Conservation (phyloP, 2,888 invertebrate species). For the Dione juno region DNA sequence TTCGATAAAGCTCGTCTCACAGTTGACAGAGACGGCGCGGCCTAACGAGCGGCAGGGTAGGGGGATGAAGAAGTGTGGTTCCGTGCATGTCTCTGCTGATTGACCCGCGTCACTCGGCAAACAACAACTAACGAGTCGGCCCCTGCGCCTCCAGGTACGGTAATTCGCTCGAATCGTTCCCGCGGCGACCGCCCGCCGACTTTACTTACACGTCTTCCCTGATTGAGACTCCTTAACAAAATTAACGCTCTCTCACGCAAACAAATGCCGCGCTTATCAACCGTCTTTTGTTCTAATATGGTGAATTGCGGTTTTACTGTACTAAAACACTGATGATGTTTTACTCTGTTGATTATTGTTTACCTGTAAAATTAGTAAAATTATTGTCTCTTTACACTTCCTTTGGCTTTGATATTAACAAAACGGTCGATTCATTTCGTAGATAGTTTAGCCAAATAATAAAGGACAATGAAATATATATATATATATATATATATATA, state of each 20-base stretch:
- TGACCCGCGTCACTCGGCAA: slow-evolving; percentile 84
- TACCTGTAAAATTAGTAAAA: slow-evolving; percentile 70
- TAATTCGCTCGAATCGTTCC: slow-evolving; percentile 75
- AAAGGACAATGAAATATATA: too few species aligned
- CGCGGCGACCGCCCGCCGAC: slow-evolving; percentile 71
- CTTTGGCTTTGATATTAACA: slow-evolving; percentile 48
- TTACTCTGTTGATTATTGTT: slow-evolving; percentile 75
- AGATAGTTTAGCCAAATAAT: too few species aligned
- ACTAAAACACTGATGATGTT: slow-evolving; percentile 76
- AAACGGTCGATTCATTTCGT: background rate
- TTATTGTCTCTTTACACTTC: slow-evolving; percentile 54
- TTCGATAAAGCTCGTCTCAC: slow-evolving; percentile 82
- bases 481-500: too few species aligned
- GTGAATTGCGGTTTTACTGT: slow-evolving; percentile 78
- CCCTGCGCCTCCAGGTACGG: slow-evolving; percentile 79
- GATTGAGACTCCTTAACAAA: slow-evolving; percentile 82
- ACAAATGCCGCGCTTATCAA: slow-evolving; percentile 71
- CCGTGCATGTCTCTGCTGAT: slow-evolving; percentile 84
- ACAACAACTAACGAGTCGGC: slow-evolving; percentile 83
- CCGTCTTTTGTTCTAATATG: slow-evolving; percentile 79
- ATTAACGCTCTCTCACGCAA: slow-evolving; percentile 80
- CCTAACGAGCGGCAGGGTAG: slow-evolving; percentile 67
- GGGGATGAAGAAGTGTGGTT: slow-evolving; percentile 81
- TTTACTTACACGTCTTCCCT: slow-evolving; percentile 74
- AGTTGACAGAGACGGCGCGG: slow-evolving; percentile 82